A percentile compares a stretch with the other conserved stretches of the same genome.
Evolutionary conservation across 2,888 invertebrate species (phyloP).

Genomic region (Hyles lineata): DNA sequence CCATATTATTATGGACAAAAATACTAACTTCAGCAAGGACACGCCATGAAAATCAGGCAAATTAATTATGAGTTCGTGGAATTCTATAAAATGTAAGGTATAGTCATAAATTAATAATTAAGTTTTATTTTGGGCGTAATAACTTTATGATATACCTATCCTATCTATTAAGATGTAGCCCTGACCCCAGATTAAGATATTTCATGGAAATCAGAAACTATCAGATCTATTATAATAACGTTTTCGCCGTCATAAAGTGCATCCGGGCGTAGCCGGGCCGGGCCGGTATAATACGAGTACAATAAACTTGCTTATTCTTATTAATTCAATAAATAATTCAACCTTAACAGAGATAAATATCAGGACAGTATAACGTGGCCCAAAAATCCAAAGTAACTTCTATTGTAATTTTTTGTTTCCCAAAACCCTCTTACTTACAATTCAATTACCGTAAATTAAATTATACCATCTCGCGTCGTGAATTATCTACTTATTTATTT

Average conservation of each 20-base stretch:
- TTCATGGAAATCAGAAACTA: neutral
- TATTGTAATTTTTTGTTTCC: constrained; percentile 1
- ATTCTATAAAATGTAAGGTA: too few species aligned
- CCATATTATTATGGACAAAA: neutral
- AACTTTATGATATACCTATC: too few species aligned
- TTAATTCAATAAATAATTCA: too few species aligned
- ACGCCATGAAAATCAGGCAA: neutral
- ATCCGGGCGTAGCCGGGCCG: too few species aligned
- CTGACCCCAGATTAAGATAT: neutral
- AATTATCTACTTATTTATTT: constrained; percentile 22
- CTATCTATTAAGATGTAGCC: neutral
- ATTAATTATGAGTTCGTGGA: neutral
- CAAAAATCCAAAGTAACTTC: neutral
- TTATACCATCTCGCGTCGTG: neutral
- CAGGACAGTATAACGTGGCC: neutral
- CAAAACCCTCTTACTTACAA: constrained; percentile 7
- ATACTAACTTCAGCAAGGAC: neutral
- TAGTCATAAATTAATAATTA: too few species aligned
- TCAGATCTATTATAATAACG: neutral
- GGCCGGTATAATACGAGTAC: too few species aligned
- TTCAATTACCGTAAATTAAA: constrained; percentile 19
- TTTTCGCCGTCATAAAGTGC: too few species aligned
- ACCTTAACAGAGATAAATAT: too few species aligned
- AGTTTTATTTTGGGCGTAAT: too few species aligned
- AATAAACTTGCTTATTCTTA: too few species aligned